phyloP scores from a whole-genome alignment of 2,888 invertebrate genomes.

The Drosophila kanekoi region DNA sequence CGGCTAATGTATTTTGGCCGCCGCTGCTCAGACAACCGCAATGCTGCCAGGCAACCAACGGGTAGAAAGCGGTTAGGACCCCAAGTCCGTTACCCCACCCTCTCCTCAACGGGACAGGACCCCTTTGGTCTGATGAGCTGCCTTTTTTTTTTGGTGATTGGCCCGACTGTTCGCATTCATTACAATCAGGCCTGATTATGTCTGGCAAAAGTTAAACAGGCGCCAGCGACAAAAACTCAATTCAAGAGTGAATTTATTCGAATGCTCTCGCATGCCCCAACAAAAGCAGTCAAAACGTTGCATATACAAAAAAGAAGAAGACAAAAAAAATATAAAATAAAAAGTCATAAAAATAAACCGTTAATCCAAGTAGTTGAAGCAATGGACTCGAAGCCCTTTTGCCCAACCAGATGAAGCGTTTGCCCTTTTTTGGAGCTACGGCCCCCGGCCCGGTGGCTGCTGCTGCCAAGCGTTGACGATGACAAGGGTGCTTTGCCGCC shows the following conservation, averaged over 20 bases:
- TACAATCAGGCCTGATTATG: constrained; percentile 69
- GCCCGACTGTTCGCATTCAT: constrained; percentile 53
- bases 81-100: not conserved
- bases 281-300: constrained; percentile 31
- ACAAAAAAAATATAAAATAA: constrained; percentile 50
- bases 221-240: constrained; percentile 56
- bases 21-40: constrained; percentile 59
- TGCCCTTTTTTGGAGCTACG: constrained; percentile 47
- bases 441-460: not conserved
- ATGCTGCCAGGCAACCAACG: constrained; percentile 7
- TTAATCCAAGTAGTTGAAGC: constrained; percentile 75
- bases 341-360: constrained; percentile 74
- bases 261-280: constrained; percentile 50
- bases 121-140: constrained; percentile 33
- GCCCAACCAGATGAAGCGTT: constrained; percentile 62
- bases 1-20: constrained; percentile 71
- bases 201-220: constrained; percentile 55
- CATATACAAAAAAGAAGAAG: constrained; percentile 12
- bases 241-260: constrained; percentile 76
- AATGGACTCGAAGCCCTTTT: constrained; percentile 54
- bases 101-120: not conserved
- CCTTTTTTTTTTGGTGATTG: constrained; percentile 37
- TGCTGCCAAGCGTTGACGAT: constrained; percentile 68
- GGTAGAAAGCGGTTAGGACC: constrained; percentile 5
- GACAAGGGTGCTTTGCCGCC: constrained; percentile 83